phyloP scores from a whole-genome alignment of 2,888 invertebrate species.

The Celastrina argiolus region DNA sequence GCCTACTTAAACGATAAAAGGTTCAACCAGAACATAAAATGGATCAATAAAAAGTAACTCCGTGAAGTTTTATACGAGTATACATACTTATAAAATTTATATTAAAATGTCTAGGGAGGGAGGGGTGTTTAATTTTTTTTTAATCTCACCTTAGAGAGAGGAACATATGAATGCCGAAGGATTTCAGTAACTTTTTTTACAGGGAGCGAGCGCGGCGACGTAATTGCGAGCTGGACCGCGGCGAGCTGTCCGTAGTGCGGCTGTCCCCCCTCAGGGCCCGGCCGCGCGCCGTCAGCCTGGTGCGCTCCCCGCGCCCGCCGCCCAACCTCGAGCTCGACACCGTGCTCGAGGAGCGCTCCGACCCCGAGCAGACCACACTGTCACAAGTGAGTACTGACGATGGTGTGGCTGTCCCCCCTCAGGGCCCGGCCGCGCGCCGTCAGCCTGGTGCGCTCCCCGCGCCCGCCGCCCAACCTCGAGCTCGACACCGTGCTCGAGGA shows the following conservation, averaged over 20 bases:
- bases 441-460: conserved; percentile 77
- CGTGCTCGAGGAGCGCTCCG: conserved; percentile 89
- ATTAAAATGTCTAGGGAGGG: too few species aligned
- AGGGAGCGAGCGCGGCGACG: conserved; percentile 88
- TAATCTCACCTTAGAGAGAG: too few species aligned
- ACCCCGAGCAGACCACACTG: conserved; percentile 82
- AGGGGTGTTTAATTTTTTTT: too few species aligned
- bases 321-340: conserved; percentile 89
- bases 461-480: conserved; percentile 87
- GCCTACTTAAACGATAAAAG: neutral
- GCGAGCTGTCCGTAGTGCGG: conserved; percentile 88
- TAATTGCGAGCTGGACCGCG: conserved; percentile 89
- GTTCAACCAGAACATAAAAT: neutral
- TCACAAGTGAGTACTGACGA: conserved; percentile 79
- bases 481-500: conserved; percentile 91
- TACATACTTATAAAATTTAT: too few species aligned
- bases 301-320: conserved; percentile 83
- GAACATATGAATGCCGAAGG: neutral
- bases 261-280: conserved; percentile 65
- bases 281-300: conserved; percentile 59
- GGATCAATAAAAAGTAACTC: neutral
- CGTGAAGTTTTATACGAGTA: too few species aligned
- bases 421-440: conserved; percentile 57
- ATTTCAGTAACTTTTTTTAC: conserved; percentile 21
- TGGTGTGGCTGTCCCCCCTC: conserved; percentile 81